Evolutionary conservation across 2,113 vertebrate species (phyloP).

Genomic region (Brevimyrus niger): DNA sequence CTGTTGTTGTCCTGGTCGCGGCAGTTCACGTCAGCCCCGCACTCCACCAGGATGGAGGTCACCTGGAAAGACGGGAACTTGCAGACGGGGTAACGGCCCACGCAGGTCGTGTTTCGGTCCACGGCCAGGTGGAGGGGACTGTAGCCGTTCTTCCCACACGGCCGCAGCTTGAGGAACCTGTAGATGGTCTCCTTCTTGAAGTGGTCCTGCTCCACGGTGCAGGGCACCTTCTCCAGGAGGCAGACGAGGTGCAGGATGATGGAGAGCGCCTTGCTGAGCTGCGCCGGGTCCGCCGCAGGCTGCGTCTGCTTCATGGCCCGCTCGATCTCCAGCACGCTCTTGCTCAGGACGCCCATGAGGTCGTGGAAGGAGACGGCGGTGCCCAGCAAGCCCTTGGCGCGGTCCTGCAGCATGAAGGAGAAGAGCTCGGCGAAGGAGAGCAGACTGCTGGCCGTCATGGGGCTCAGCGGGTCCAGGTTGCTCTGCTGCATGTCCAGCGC

Average conservation of each 20-base stretch:
- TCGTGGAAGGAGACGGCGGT: conserved; percentile 92
- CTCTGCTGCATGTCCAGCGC: conserved; percentile 97
- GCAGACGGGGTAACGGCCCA: conserved; percentile 94
- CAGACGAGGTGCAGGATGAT: conserved; percentile 98
- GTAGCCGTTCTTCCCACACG: conserved; percentile 89
- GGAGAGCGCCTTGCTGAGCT: conserved; percentile 92
- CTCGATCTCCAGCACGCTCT: conserved; percentile 95
- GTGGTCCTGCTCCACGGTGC: conserved; percentile 86
- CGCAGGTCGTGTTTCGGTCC: conserved; percentile 91
- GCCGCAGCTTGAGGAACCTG: conserved; percentile 88
- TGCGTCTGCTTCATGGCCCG: conserved; percentile 77
- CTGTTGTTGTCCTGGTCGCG: conserved; percentile 91
- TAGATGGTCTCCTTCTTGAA: conserved; percentile 98
- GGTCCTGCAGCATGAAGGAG: conserved; percentile 98
- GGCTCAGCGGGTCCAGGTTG: conserved; percentile 90
- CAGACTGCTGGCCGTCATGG: conserved; percentile 95
- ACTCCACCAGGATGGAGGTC: conserved; percentile 87
- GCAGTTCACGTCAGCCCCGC: conserved; percentile 85
- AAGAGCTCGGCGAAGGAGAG: conserved; percentile 96
- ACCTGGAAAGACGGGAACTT: conserved; percentile 95
- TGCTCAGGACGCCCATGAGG: conserved; percentile 92
- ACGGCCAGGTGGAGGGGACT: conserved; percentile 94
- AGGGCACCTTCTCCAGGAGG: conserved; percentile 92
- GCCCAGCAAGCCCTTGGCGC: conserved; percentile 89
- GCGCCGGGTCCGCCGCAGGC: conserved; percentile 71